These are phyloP conservation scores for Drosophila demipolita DNA, from an alignment of 2,888 invertebrate species.

Conservation along the genomic window DNA sequence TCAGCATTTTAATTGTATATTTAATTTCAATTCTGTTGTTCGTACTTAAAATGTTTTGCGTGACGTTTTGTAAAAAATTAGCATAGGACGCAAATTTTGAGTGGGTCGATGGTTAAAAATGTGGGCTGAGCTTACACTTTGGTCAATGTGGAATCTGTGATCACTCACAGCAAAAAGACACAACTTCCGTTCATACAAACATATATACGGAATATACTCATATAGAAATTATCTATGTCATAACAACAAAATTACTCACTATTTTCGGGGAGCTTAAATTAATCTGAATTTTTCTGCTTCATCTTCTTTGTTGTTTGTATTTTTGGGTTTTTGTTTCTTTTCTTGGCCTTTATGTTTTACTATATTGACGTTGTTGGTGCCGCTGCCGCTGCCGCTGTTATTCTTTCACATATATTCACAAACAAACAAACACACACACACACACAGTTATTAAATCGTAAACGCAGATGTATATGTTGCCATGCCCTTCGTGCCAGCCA, in stretches of 20 bases:
- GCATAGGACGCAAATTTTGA: constrained; percentile 36
- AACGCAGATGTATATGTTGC: constrained; percentile 19
- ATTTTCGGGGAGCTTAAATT: constrained; percentile 1
- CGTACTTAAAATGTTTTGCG: constrained; percentile 27
- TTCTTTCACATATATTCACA: constrained; percentile 41
- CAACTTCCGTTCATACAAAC: background rate
- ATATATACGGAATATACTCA: constrained; percentile 4
- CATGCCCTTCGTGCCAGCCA: constrained; percentile 48
- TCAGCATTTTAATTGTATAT: constrained; percentile 29
- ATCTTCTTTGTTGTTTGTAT: constrained; percentile 35
- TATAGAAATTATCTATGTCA: background rate
- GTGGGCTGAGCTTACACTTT: constrained; percentile 46
- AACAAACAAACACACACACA: constrained; percentile 40
- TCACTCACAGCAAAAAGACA: constrained; percentile 42
- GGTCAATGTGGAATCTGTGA: constrained; percentile 23
- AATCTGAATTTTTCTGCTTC: background rate
- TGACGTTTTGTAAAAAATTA: constrained; percentile 23
- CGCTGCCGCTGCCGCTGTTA: constrained; percentile 37
- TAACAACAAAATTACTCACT: constrained; percentile 1
- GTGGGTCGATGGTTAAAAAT: constrained; percentile 50
- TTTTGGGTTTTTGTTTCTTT: constrained; percentile 43
- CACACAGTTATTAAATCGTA: constrained; percentile 11
- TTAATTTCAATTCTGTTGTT: constrained; percentile 7
- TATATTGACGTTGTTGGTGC: constrained; percentile 40
- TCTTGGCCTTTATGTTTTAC: constrained; percentile 51